Evolutionary conservation across 2,113 vertebrate genomes (phyloP), one percentile per base, ranked within the genome.

Genomic region (Amia ocellicauda): DNA sequence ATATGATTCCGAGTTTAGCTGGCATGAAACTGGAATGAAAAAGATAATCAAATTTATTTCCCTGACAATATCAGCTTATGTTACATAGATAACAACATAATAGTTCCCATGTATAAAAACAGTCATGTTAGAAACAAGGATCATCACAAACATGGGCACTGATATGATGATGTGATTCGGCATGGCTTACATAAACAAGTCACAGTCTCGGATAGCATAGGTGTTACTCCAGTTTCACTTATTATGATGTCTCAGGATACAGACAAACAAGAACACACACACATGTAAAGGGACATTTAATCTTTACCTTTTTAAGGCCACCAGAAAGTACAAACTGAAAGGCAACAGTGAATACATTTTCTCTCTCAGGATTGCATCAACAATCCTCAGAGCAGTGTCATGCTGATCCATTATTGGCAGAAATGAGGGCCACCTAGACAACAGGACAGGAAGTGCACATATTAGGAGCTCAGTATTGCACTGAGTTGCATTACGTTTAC

Each of bases 401-500:
- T 86, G 82, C 59, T 78, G 63, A 5, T 92, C 80, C 67, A 93
- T 64, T 60, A 49, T 0, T 0, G 89, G 89, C 60, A 93, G 2
- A 2, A 91, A 0, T 16, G 0, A 36, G 29, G 86, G 80, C 74
- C 69, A 86, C 11, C 90, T 91, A 59, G 43, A 74, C 49, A 36
- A 11, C 26, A 67, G 3, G 63, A 56, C 22, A 22, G 7, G 42
- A 57, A 51, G 1, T n/a, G n/a, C n/a, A 36, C 31, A 36, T 36
- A 11, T 7, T 36, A 36, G 11, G 31, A n/a, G n/a, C n/a, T n/a
- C n/a, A n/a, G n/a, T n/a, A n/a, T n/a, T n/a, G n/a, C n/a, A n/a
- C n/a, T n/a, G n/a, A n/a, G n/a, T n/a, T n/a, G n/a, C n/a, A n/a
- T n/a, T n/a, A n/a, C n/a, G n/a, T n/a, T n/a, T n/a, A n/a, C n/a